Base-by-base conservation (phyloP, 2,113 vertebrate genomes). In the Aleadryas rufinucha region DNA sequence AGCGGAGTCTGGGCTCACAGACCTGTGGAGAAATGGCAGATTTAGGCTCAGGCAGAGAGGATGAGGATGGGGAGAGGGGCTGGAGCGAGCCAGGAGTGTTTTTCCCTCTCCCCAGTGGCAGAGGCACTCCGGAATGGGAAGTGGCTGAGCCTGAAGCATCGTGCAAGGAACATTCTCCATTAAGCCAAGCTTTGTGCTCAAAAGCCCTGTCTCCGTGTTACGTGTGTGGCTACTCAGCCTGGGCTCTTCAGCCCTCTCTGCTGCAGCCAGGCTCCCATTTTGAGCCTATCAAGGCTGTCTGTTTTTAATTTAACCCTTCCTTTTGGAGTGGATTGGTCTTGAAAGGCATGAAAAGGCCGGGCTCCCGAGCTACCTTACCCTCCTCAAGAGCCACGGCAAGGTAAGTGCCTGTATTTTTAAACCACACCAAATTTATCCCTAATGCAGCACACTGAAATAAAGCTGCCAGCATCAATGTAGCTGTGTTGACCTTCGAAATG, bases 291-390 rank as follows among this genome's bases (percentile, higher is more conserved):
- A 63, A 87, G 90, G 91, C 93, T 89, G 92, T 21, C 88, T 96
- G 83, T 2, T 92, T 96, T 95, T 97, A 89, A 96, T 96, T 96
- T 95, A 92, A 95, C 89, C 83, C 94, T 95, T 95, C 80, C 90
- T 93, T 95, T 93, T 95, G 65, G 93, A 96, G 93, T 95, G 93
- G 86, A 81, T 92, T 69, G 78, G 42, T 86, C 92, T 89, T 95
- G 92, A 97, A 94, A 97, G 69, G 76, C 95, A 92, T 89, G 89
- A 95, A 95, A 92, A 92, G 79, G 76, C 92, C 31, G 31, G 44
- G 78, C 71, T 93, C 52, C 94, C 24, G 19, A 70, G 88, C 83
- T 92, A 6, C 94, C 88, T 92, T 33, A 69, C 50, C 50, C 92
- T 92, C 95, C 21, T 92, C 94, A 77, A 95, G 87, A 91, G 92